phyloP scores from a whole-genome alignment of 2,888 invertebrate genomes.

The Mythimna loreyi region DNA sequence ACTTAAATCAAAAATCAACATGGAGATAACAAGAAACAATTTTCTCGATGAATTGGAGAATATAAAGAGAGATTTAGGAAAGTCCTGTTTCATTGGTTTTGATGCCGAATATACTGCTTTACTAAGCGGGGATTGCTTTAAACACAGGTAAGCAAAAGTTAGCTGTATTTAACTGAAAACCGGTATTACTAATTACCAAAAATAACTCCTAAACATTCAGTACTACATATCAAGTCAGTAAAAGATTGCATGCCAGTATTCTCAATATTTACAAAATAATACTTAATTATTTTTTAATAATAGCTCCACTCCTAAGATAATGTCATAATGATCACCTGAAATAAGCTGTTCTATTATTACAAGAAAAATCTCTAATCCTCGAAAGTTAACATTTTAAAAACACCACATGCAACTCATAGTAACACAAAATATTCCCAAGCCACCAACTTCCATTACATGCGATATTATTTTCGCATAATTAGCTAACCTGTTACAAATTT shows the following conservation, averaged over 20 bases:
- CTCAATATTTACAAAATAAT: no score
- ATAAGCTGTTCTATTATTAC: no score
- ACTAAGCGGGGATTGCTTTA: slow-evolving; percentile 81
- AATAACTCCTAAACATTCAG: background rate
- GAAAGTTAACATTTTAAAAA: no score
- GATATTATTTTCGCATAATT: background rate
- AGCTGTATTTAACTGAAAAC: background rate
- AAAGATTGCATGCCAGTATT: no score
- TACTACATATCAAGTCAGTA: background rate
- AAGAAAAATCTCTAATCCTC: no score
- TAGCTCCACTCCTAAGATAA: no score
- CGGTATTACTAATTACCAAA: background rate
- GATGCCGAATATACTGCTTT: slow-evolving; percentile 94
- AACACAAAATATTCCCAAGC: no score
- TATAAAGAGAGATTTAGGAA: slow-evolving; percentile 89
- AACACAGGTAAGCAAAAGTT: slow-evolving; percentile 85
- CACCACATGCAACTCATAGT: no score
- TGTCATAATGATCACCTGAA: no score
- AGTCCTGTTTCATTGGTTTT: slow-evolving; percentile 92
- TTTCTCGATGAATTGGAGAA: slow-evolving; percentile 90
- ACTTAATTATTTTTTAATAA: no score
- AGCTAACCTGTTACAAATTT: background rate
- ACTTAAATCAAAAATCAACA: slow-evolving; percentile 70
- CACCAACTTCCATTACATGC: no score
- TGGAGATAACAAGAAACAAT: slow-evolving; percentile 92